phyloP scores from a whole-genome alignment of 64 coral and sea anemone species.

The Actinia tenebrosa region DNA sequence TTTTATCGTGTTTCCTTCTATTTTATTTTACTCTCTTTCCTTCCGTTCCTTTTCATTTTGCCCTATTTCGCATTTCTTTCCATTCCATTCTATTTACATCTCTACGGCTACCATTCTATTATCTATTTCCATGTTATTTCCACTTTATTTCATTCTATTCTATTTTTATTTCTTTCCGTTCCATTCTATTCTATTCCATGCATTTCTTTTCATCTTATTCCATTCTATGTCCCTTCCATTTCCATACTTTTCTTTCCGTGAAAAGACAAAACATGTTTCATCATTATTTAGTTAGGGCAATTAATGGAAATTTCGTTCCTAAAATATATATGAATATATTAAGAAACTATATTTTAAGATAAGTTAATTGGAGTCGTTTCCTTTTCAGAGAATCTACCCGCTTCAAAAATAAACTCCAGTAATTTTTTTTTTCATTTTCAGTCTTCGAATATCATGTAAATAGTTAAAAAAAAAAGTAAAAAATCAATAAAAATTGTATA shows the following conservation, averaged over 20 bases:
- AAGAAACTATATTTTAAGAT: neutral
- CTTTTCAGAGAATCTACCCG: no score
- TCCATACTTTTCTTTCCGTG: neutral
- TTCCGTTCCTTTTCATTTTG: neutral
- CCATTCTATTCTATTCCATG: neutral
- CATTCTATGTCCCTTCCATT: neutral
- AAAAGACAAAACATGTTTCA: no score
- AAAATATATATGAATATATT: no score
- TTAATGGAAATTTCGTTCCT: no score
- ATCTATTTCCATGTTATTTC: neutral
- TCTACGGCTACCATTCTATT: no score
- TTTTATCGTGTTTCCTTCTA: neutral
- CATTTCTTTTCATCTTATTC: neutral
- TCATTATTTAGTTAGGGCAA: no score
- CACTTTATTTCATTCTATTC: neutral
- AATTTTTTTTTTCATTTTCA: neutral
- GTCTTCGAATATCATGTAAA: neutral
- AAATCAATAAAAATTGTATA: no score
- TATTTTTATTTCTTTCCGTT: neutral
- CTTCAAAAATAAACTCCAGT: neutral
- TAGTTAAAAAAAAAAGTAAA: neutral
- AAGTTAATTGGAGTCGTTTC: no score
- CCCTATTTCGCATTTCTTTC: neutral
- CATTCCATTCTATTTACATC: neutral
- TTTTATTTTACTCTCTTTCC: neutral